Conservation (phyloP, 1,140 invertebrate species). For the Metopolophium dirhodum region DNA sequence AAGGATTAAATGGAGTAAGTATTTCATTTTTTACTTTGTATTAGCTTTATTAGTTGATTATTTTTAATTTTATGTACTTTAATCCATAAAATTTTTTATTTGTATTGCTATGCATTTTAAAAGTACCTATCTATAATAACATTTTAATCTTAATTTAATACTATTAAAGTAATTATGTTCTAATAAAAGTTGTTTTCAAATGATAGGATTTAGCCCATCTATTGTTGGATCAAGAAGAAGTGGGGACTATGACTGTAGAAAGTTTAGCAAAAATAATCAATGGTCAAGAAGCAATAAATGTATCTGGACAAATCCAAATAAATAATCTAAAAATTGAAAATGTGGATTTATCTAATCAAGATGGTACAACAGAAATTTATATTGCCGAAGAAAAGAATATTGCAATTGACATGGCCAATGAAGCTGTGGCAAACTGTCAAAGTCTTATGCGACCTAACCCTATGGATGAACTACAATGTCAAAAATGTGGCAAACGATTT, state of each 20-base stretch:
- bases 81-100: background rate
- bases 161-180: background rate
- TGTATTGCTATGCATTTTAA: background rate
- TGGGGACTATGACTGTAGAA: conserved; percentile 49
- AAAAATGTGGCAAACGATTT: conserved; percentile 70
- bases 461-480: conserved; percentile 58
- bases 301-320: conserved; percentile 48
- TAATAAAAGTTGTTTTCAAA: background rate
- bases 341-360: conserved; percentile 52
- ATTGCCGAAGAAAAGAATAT: conserved; percentile 44
- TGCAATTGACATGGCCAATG: conserved; percentile 46
- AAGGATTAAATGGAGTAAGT: conserved; percentile 51
- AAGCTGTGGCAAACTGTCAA: conserved; percentile 47
- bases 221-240: conserved; percentile 53
- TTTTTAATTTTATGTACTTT: background rate
- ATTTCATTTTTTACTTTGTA: background rate
- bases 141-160: conserved; percentile 10
- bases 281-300: conserved; percentile 48
- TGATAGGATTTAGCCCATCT: conserved; percentile 39
- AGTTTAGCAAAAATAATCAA: conserved; percentile 53
- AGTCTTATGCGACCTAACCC: conserved; percentile 52
- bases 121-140: background rate
- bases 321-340: conserved; percentile 55
- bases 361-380: conserved; percentile 46
- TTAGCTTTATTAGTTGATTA: background rate